Conservation (phyloP, 2,113 vertebrate species). For the Xenopus laevis region DNA sequence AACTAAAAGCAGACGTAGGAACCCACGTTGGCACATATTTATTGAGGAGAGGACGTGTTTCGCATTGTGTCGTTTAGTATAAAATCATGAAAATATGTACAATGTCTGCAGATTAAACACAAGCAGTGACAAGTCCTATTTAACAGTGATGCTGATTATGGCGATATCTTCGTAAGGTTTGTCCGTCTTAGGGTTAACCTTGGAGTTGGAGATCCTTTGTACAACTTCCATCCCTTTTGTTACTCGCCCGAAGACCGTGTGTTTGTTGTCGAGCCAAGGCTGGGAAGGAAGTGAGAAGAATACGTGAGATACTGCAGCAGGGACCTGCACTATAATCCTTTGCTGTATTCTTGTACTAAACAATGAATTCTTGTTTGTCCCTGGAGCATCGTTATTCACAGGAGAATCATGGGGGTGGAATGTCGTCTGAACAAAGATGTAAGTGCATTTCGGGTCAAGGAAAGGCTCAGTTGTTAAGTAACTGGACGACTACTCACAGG, state of each 20-base stretch:
- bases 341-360: not conserved
- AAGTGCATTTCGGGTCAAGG: too few species aligned
- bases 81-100: slow-evolving; percentile 15
- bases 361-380: not conserved
- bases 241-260: slow-evolving; percentile 92
- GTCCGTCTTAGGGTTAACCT: slow-evolving; percentile 96
- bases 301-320: not conserved
- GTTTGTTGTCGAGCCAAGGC: slow-evolving; percentile 98
- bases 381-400: not conserved
- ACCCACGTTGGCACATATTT: not conserved
- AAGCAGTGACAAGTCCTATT: slow-evolving; percentile 60
- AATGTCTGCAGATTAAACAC: slow-evolving; percentile 10
- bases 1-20: too few species aligned
- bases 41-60: not conserved
- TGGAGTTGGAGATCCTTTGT: slow-evolving; percentile 93
- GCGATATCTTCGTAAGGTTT: slow-evolving; percentile 97
- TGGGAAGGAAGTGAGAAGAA: slow-evolving; percentile 54
- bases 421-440: too few species aligned
- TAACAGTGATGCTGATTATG: slow-evolving; percentile 96
- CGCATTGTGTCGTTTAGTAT: not conserved
- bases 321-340: not conserved
- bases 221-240: slow-evolving; percentile 97
- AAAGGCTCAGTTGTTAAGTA: too few species aligned
- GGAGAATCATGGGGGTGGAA: too few species aligned
- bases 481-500: too few species aligned